Base-by-base conservation (phyloP, 2,113 vertebrate species). In the Pionites leucogaster region DNA sequence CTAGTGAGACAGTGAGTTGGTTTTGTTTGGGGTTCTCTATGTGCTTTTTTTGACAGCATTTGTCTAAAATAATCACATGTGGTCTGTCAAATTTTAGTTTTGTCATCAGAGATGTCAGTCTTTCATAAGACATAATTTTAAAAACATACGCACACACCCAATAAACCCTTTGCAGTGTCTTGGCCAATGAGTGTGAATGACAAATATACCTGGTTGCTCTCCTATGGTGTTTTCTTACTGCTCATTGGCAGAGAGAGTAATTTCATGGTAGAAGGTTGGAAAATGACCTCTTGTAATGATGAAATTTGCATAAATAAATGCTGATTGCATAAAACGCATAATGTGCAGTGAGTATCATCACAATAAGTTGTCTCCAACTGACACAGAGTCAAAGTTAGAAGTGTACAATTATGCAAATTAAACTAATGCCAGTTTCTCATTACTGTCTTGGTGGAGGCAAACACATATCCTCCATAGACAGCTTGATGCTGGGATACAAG, bases 301-400 rank as follows among this genome's bases (percentile, higher is more conserved):
- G 97, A 97, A 97, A 99, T 99, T 99, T 99, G 98, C 99, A 99
- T 99, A 99, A 98, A 99, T 99, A 99, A 99, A 98, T 99, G 99
- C 99, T 99, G 99, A 99, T 99, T 95, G 97, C 98, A 98, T 98
- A 98, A 98, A 99, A 99, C 93, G 96, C 98, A 97, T 98, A 98
- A 98, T 98, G 98, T 98, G 97, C 97, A 97, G 96, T 96, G 97
- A 98, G 98, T 96, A 98, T 99, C 99, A 98, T 98, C 98, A 98
- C 98, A 98, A 97, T 98, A 98, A 98, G 98, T 99, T 99, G 98
- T 99, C 99, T 99, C 98, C 98, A 97, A 98, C 99, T 99, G 99
- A 99, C 99, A 99, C 96, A 97, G 97, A 98, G 98, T 98, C 98
- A 97, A 98, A 98, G 98, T 98, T 98, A 96, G 97, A 98, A 98